Conservation (phyloP, 1,140 invertebrate species). For the Proctacanthus coquilletti region DNA sequence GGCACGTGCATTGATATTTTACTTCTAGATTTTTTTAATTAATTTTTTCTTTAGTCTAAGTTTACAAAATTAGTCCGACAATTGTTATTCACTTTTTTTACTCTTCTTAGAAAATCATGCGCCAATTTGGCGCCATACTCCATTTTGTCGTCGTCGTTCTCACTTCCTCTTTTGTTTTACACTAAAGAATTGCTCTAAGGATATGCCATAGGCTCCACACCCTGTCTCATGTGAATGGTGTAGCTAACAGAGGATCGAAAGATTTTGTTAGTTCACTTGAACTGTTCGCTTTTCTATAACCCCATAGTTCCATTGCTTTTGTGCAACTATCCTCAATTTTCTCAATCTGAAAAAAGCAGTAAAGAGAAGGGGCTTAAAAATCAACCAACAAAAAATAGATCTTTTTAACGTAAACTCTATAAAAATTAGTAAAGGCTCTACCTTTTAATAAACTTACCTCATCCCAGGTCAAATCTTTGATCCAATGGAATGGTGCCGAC, state of each 20-base stretch:
- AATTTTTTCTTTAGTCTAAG: background rate
- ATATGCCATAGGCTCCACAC: too few species aligned
- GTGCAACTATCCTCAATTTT: conserved; percentile 46
- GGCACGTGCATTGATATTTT: background rate
- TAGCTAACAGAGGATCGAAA: conserved; percentile 26
- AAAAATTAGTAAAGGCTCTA: conserved; percentile 30
- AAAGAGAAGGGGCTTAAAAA: too few species aligned
- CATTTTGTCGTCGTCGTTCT: too few species aligned
- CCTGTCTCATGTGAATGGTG: conserved; percentile 24
- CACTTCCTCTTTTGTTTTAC: too few species aligned
- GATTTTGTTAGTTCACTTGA: conserved; percentile 20
- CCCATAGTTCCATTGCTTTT: conserved; percentile 65
- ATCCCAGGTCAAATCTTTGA: conserved; percentile 49
- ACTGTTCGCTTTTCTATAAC: conserved; percentile 45
- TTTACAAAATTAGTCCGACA: background rate
- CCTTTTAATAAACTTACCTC: conserved; percentile 45
- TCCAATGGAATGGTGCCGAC: conserved; percentile 72
- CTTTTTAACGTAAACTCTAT: too few species aligned
- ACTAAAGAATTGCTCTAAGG: too few species aligned
- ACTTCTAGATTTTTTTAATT: background rate
- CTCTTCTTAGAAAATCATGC: background rate
- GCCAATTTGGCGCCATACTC: too few species aligned
- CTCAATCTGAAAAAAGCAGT: conserved; percentile 16
- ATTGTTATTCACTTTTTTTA: background rate
- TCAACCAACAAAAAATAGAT: too few species aligned